Percentiles rank a stretch among this genome's conserved stretches.
phyloP scores from a whole-genome alignment of 2,888 invertebrate genomes.

The Torymus tubicola region DNA sequence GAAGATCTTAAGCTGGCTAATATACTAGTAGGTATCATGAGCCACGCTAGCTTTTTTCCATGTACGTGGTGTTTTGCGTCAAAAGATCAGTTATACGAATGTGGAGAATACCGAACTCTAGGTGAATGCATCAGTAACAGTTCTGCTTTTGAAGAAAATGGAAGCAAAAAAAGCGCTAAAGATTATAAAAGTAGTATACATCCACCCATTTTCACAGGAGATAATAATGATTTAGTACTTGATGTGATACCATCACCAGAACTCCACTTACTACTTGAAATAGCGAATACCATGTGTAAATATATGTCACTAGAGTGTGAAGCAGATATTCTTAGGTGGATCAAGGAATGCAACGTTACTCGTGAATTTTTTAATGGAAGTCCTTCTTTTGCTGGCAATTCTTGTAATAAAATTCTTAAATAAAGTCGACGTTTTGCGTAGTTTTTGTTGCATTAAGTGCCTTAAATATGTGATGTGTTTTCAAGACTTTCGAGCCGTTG shows the following conservation, averaged over 20 bases:
- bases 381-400: conserved; percentile 16
- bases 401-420: conserved; percentile 2
- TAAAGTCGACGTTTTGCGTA: too few species aligned
- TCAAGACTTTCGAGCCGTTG: too few species aligned
- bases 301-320: neutral
- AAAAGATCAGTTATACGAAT: neutral
- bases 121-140: neutral
- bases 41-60: neutral
- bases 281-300: neutral
- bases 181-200: neutral
- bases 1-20: conserved; percentile 8
- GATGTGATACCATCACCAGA: neutral
- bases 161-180: neutral
- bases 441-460: too few species aligned
- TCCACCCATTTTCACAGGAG: neutral
- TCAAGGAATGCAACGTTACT: neutral
- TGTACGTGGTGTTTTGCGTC: conserved; percentile 19
- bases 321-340: conserved; percentile 3
- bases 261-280: neutral
- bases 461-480: too few species aligned
- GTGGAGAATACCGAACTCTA: neutral
- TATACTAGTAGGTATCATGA: conserved; percentile 20
- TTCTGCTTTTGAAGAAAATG: conserved; percentile 1
- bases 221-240: neutral
- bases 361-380: conserved; percentile 2